These are phyloP conservation scores for Neogobius melanostomus DNA, from an alignment of 2,113 vertebrate species.

Conservation along the genomic window DNA sequence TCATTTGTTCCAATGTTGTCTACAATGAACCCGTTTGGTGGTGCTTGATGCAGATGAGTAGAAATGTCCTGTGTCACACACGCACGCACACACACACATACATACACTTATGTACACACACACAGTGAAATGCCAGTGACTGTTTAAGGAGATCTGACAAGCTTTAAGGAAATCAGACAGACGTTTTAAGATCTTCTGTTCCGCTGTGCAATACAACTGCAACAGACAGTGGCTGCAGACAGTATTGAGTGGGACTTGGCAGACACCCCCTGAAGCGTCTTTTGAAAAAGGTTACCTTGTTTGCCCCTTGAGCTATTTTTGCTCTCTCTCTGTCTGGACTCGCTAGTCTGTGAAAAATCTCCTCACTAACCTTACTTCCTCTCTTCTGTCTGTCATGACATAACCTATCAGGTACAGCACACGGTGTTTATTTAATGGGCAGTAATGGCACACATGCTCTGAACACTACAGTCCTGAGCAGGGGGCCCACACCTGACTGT, in stretches of 20 bases:
- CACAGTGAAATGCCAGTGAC: conserved; percentile 3
- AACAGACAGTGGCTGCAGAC: conserved; percentile 67
- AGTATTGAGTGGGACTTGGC: conserved; percentile 75
- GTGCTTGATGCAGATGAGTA: too few species aligned
- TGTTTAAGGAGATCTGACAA: conserved; percentile 38
- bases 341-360: conserved; percentile 73
- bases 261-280: conserved; percentile 75
- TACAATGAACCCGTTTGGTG: too few species aligned
- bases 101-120: background rate
- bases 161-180: conserved; percentile 41
- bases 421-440: conserved; percentile 66
- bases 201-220: conserved; percentile 51
- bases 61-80: too few species aligned
- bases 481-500: conserved; percentile 85
- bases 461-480: conserved; percentile 76
- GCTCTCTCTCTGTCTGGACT: conserved; percentile 69
- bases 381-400: conserved; percentile 61
- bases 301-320: conserved; percentile 77
- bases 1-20: too few species aligned
- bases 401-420: conserved; percentile 73
- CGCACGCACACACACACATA: background rate
- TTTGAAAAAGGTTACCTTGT: conserved; percentile 77
- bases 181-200: conserved; percentile 56
- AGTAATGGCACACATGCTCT: conserved; percentile 77
- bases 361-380: conserved; percentile 59